These are phyloP conservation scores for Xylota segnis DNA, from an alignment of 2,888 invertebrate genomes.

Conservation along the genomic window DNA sequence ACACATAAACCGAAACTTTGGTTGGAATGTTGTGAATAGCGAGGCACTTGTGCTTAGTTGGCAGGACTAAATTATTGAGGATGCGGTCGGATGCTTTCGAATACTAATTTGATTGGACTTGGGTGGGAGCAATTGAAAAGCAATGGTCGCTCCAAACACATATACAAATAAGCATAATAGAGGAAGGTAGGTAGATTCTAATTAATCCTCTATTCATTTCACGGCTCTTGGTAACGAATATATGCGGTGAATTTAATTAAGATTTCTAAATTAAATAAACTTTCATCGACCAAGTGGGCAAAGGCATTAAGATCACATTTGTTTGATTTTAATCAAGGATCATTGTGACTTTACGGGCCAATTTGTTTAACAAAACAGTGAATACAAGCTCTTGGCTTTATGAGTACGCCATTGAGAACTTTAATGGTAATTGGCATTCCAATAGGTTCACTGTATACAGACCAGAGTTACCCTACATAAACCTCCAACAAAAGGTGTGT, in stretches of 20 bases:
- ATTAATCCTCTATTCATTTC: slow-evolving; percentile 76
- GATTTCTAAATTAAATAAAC: slow-evolving; percentile 67
- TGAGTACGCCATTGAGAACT: background rate
- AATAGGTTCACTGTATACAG: too few relatives aligned
- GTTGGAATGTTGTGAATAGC: slow-evolving; percentile 67
- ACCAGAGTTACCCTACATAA: too few relatives aligned
- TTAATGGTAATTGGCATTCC: too few relatives aligned
- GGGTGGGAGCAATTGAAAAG: slow-evolving; percentile 75
- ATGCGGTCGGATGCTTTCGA: slow-evolving; percentile 76
- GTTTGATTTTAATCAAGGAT: slow-evolving; percentile 63
- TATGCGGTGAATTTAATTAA: slow-evolving; percentile 59
- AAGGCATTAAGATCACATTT: slow-evolving; percentile 60
- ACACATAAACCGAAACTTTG: slow-evolving; percentile 54
- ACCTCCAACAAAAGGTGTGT: too few relatives aligned
- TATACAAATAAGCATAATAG: slow-evolving; percentile 70
- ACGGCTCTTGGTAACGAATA: slow-evolving; percentile 61
- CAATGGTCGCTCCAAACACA: slow-evolving; percentile 65
- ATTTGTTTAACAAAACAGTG: slow-evolving; percentile 7
- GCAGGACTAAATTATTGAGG: slow-evolving; percentile 77
- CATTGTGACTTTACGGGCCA: slow-evolving; percentile 6
- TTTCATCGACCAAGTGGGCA: slow-evolving; percentile 37
- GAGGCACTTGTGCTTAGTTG: slow-evolving; percentile 74
- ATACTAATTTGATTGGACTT: slow-evolving; percentile 75
- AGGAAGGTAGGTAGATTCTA: slow-evolving; percentile 72
- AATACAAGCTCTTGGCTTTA: background rate